Base-by-base conservation (phyloP, 1,140 invertebrate genomes). In the Drosophila parabipectinata region DNA sequence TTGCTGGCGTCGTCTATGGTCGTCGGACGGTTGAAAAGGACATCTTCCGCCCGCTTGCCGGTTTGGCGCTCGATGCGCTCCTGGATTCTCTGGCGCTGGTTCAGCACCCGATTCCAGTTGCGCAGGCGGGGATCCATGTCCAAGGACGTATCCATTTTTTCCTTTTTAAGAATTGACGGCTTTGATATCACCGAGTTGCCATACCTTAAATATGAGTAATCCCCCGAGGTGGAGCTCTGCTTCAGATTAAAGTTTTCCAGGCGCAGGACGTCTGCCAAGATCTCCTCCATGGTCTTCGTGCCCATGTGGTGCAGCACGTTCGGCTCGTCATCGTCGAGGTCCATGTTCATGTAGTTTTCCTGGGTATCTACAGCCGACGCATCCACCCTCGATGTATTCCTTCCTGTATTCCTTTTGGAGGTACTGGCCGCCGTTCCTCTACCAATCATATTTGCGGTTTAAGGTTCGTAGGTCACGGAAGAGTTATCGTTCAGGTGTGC, bases 21-120 rank as follows among this genome's bases (percentile, higher is more conserved):
- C 0, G 53, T 32, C 14, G 55, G 62, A 1, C 81, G 88, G 73
- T 91, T 90, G 47, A 83, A 90, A n/a, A 89, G 76, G 1, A 91
- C 67, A 34, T 85, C 72, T n/a, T 74, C 61, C 2, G 71, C 41
- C 1, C 55, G 54, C 28, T 91, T 91, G 0, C 75, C 78, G 0
- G 78, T 90, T 5, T 59, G 37, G 0, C n/a, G 53, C 4, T 69
- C 60, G n/a, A 91, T 89, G 4, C 74, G 67, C 7, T 44, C 1
- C 34, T 81, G 68, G 1, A 91, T 4, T 0, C 18, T 10, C 4
- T 67, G 56, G 0, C 89, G 83, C 12, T 77, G 39, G 8, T 60
- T 21, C 6, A 91, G 28, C 10, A 68, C n/a, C 1, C 72, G 51
- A 6, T 82, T 71, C 89, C 89, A 91, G 54, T 56, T 59, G 8